A percentile compares a stretch with the other conserved stretches of the same genome.
phyloP scores from a whole-genome alignment of 2,113 vertebrate genomes.

The Thinocorus orbignyianus region DNA sequence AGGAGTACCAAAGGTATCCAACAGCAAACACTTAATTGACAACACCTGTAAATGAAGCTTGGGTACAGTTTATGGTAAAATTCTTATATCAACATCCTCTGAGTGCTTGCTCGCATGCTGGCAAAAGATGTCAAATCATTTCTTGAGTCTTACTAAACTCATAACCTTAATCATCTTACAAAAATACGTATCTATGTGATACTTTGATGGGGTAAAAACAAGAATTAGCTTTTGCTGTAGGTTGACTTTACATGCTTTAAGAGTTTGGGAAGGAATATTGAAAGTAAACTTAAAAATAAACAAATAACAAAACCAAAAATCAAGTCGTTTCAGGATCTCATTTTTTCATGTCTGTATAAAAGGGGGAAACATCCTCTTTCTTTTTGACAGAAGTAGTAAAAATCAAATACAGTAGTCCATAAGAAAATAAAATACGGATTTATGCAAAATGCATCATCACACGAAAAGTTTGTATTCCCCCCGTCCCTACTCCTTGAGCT shows the following conservation, averaged over 20 bases:
- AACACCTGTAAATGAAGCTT: neutral
- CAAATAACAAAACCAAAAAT: neutral
- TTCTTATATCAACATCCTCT: neutral
- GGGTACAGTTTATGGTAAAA: neutral
- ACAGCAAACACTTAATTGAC: neutral
- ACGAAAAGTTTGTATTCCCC: neutral
- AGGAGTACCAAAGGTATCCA: neutral
- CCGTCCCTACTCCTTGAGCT: slow-evolving; percentile 25
- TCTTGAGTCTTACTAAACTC: slow-evolving; percentile 16
- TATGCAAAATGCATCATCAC: neutral
- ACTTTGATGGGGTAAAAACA: neutral
- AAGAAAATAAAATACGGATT: neutral
- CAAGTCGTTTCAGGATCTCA: neutral
- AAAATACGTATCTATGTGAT: neutral
- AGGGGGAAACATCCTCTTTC: neutral
- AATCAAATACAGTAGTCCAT: neutral
- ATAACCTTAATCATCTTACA: neutral
- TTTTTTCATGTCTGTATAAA: neutral
- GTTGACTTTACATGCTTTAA: neutral
- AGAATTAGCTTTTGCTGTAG: neutral
- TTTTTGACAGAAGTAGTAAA: neutral
- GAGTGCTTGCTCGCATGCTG: neutral
- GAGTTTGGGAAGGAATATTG: no score
- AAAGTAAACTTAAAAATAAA: neutral
- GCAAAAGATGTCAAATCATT: neutral